Evolutionary conservation across 2,888 invertebrate species (phyloP).

Genomic region (Callimorpha dominula): DNA sequence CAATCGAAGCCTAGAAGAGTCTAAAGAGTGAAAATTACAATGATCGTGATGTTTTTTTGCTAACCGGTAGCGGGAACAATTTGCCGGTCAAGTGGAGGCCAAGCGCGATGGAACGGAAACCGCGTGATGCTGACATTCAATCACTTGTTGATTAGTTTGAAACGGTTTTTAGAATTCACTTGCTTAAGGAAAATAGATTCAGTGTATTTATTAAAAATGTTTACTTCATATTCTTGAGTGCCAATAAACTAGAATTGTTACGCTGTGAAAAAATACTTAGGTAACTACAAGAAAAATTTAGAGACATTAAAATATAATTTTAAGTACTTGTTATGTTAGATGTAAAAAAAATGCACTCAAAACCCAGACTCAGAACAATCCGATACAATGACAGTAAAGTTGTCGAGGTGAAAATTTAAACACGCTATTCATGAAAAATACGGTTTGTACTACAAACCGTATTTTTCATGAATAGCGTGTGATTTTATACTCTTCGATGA

Average conservation of each 20-base stretch:
- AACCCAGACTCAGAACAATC: no score
- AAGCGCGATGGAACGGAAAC: slow-evolving; percentile 61
- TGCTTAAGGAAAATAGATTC: not conserved
- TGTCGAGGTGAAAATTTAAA: no score
- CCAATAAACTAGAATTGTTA: not conserved
- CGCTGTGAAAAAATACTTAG: no score
- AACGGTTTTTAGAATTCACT: slow-evolving; percentile 28
- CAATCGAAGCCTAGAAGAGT: not conserved
- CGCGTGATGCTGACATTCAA: slow-evolving; percentile 49
- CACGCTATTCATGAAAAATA: no score
- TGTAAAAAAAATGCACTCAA: no score
- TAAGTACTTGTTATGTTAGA: no score
- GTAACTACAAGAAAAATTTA: no score
- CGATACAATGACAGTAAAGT: no score
- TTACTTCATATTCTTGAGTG: not conserved
- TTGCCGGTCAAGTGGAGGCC: slow-evolving; percentile 69
- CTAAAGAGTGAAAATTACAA: slow-evolving; percentile 30
- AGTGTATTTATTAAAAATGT: not conserved
- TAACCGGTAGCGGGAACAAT: slow-evolving; percentile 58
- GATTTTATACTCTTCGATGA: no score
- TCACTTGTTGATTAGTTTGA: slow-evolving; percentile 45
- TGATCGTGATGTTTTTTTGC: slow-evolving; percentile 28
- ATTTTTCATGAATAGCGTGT: no score
- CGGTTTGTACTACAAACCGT: no score
- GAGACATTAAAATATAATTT: no score